phyloP scores from a whole-genome alignment of 2,113 vertebrate genomes.

The Myanophis thanlyinensis region DNA sequence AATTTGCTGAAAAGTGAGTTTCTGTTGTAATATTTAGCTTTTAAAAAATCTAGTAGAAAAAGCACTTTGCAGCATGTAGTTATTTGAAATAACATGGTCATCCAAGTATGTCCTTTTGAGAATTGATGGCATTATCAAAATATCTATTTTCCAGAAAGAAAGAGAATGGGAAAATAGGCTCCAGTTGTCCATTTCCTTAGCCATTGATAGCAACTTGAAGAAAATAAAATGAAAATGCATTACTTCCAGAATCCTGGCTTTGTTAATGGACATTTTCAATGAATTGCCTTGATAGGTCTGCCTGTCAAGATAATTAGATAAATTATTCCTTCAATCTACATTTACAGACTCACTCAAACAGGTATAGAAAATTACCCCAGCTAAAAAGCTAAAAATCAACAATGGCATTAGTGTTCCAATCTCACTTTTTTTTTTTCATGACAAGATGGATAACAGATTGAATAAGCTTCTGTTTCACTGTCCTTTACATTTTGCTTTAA shows the following conservation, averaged over 20 bases:
- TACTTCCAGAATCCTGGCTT: constrained; percentile 19
- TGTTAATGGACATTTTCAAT: constrained; percentile 49
- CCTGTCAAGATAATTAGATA: constrained; percentile 58
- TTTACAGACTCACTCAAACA: constrained; percentile 61
- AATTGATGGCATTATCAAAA: constrained; percentile 6
- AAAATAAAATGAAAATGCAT: constrained; percentile 33
- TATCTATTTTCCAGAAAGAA: constrained; percentile 51
- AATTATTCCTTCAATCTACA: constrained; percentile 51
- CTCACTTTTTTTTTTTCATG: constrained; percentile 27
- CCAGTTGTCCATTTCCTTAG: constrained; percentile 40
- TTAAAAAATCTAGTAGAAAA: not conserved
- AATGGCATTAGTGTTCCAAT: constrained; percentile 55
- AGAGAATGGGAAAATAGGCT: constrained; percentile 2
- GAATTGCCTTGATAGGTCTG: constrained; percentile 56
- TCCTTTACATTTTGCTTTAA: constrained; percentile 49
- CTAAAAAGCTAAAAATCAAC: constrained; percentile 55
- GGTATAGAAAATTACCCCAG: constrained; percentile 35
- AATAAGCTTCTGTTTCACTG: constrained; percentile 54
- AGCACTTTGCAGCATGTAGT: not conserved
- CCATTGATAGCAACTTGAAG: constrained; percentile 35
- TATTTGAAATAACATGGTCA: not conserved
- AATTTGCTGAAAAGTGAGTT: not conserved
- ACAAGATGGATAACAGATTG: constrained; percentile 41
- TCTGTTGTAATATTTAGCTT: not conserved
- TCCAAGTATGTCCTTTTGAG: not conserved